Evolutionary conservation across 2,113 vertebrate species (phyloP).

Genomic region (Isichthys henryi): DNA sequence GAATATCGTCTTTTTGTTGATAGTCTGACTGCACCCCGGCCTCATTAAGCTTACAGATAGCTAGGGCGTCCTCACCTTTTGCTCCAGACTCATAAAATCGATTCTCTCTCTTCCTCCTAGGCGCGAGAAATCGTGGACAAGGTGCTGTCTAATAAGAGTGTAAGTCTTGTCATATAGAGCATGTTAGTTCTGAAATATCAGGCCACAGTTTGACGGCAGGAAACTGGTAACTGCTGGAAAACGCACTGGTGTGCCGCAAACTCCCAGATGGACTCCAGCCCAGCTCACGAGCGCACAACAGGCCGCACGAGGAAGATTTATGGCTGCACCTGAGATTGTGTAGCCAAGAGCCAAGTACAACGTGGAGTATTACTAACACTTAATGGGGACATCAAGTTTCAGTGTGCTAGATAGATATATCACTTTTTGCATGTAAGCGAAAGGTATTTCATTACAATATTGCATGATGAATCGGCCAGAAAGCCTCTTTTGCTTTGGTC

Average conservation of each 20-base stretch:
- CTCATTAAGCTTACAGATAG: neutral
- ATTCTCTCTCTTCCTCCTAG: slow-evolving; percentile 42
- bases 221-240: neutral
- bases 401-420: neutral
- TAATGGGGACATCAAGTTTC: slow-evolving; percentile 19
- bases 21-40: neutral
- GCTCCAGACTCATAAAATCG: neutral
- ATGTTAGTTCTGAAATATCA: neutral
- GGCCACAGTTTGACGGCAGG: neutral
- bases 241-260: neutral
- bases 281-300: neutral
- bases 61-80: neutral
- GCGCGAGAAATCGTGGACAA: slow-evolving; percentile 59
- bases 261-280: neutral
- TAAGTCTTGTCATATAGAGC: slow-evolving; percentile 42
- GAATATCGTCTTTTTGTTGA: neutral
- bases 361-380: neutral
- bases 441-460: neutral
- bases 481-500: neutral
- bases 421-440: neutral
- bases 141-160: slow-evolving; percentile 43
- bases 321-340: neutral
- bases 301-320: neutral
- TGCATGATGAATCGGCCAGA: neutral
- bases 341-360: neutral